Percentiles rank a stretch among this genome's conserved stretches.
Evolutionary conservation across 2,113 vertebrate genomes (phyloP).

Genomic region (Ciconia stormi): DNA sequence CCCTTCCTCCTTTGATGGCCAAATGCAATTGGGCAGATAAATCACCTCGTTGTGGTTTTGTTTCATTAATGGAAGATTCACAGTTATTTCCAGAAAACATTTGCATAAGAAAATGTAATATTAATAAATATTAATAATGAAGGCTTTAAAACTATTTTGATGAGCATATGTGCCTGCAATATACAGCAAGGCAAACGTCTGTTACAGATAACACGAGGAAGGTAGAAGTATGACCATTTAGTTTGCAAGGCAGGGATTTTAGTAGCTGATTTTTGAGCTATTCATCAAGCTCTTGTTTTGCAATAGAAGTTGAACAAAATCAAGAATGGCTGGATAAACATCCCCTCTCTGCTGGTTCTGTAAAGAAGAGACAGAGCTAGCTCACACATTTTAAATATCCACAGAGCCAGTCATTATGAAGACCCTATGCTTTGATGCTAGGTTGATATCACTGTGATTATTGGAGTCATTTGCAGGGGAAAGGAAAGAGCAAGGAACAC

Average conservation of each 20-base stretch:
- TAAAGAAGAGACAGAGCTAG: neutral
- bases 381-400: neutral
- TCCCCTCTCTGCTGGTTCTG: neutral
- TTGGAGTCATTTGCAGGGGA: neutral
- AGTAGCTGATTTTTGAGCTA: neutral
- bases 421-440: neutral
- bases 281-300: neutral
- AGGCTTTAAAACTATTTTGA: neutral
- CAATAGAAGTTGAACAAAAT: neutral
- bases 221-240: neutral
- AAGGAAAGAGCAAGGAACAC: neutral
- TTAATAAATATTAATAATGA: neutral
- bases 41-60: neutral
- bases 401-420: neutral
- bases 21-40: neutral
- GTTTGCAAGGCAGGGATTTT: neutral
- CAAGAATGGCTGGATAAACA: neutral
- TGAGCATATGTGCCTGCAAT: neutral
- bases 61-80: neutral
- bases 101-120: neutral
- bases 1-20: neutral
- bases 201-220: neutral
- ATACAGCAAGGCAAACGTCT: neutral
- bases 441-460: neutral
- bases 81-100: neutral